These are phyloP conservation scores for Myoxocephalus aenaeus DNA, from an alignment of 2,797 vertebrate species.

Conservation along the genomic window DNA sequence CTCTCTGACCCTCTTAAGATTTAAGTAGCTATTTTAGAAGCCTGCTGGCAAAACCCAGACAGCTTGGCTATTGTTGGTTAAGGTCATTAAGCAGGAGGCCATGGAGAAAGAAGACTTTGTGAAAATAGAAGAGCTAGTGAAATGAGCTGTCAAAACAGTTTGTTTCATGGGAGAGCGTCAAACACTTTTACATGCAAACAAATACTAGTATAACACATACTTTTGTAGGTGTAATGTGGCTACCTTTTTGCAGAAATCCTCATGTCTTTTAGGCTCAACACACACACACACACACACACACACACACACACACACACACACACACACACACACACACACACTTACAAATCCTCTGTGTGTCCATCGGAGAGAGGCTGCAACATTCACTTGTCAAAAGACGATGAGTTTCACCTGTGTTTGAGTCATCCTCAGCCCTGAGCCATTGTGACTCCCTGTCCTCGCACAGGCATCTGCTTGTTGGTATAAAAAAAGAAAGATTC, in stretches of 20 bases:
- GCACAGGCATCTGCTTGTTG: conserved; percentile 64
- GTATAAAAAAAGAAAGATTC: conserved; percentile 60
- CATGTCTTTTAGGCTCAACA: conserved; percentile 29
- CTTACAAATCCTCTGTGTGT: conserved; percentile 37
- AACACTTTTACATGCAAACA: conserved; percentile 20
- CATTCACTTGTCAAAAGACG: conserved; percentile 23
- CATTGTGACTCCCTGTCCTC: conserved; percentile 63
- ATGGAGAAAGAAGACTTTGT: conserved; percentile 43
- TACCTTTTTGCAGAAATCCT: conserved; percentile 9
- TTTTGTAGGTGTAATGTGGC: conserved; percentile 14
- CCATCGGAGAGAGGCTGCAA: conserved; percentile 19
- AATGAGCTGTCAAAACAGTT: conserved; percentile 31
- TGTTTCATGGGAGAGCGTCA: conserved; percentile 7
- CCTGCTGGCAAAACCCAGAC: conserved; percentile 44
- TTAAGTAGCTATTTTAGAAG: conserved; percentile 45
- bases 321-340: no score
- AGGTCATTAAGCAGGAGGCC: conserved; percentile 45
- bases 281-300: neutral
- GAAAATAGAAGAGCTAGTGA: conserved; percentile 27
- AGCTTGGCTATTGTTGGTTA: conserved; percentile 53
- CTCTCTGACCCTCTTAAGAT: conserved; percentile 61
- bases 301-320: no score
- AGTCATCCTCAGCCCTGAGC: conserved; percentile 59
- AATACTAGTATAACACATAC: neutral
- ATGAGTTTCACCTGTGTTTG: conserved; percentile 51